Evolutionary conservation across 2,888 invertebrate genomes (phyloP), one percentile per base, ranked within the genome.

Genomic region (Athalia circularis): DNA sequence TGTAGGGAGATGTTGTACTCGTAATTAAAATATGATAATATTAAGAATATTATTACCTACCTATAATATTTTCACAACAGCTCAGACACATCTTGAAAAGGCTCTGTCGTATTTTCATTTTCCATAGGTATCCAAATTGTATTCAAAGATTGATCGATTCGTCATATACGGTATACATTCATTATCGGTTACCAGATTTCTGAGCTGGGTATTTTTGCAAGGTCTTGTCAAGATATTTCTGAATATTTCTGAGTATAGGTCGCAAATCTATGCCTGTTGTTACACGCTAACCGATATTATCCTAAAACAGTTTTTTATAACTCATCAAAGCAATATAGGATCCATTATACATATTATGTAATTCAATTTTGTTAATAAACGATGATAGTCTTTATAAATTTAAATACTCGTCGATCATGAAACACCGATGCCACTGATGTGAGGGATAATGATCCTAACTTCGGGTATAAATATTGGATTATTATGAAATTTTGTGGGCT

Each of bases 341-440:
- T 62, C 50, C 75, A 61, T 62, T 62, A 75, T 75, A 57, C 29
- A 62, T 64, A 75, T 61, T 75, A 64, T 75, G 75, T 75, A 75
- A 61, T 52, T 75, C 62, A 62, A 15, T 75, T 62, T 75, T 75
- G 64, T 64, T 61, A 62, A 62, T 75, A 75, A 75, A 59, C 59
- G 13, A 59, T 72, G 47, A 72, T 68, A 68, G 72, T 72, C 75
- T 75, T 75, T 48, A 50, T 62, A 64, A 75, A 62, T 75, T 61
- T 75, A 59, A 72, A 72, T 7, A 72, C 45, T 29, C 3, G 57
- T 59, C 5, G 11, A 9, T 68, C 9, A n/a, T n/a, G 13, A 15
- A 50, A 67, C 47, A 64, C 45, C 64, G 7, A 64, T 29, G n/a
- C 11, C n/a, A 64, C n/a, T 11, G 5, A 47, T 29, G 5, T 43